Evolutionary conservation across 2,113 vertebrate species (phyloP), one percentile per base, ranked within the genome.

Genomic region (Mesoclemmys tuberculata): DNA sequence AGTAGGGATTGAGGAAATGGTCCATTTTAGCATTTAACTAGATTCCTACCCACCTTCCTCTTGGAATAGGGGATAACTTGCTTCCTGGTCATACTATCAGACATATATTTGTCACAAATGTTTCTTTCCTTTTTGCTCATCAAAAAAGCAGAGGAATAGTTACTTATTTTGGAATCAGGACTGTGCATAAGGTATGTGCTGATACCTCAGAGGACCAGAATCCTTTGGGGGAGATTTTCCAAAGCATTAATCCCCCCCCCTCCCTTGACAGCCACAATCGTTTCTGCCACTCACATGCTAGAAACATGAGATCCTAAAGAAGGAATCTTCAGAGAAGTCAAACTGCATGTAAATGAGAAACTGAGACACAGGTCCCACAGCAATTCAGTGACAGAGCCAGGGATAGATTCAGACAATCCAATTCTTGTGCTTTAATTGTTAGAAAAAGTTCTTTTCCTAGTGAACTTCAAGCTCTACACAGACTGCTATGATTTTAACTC

Each of bases 331-430:
- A 31, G 6, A 41, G 22, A 80, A 93, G 12, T 26, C 61, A 94
- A 88, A 54, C 95, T 90, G 81, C 75, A 24, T 71, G 64, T 88
- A 85, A 86, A 7, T 3, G 48, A 58, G 86, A 85, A 92, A 87
- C 16, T 88, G 92, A 91, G 74, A 19, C 80, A 80, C 0, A 8
- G 38, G 93, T 90, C 95, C 93, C 87, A 94, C 82, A 92, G 90
- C 90, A 93, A 82, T 85, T 93, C 83, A 54, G 51, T 86, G 13
- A 68, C 77, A 24, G 38, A 92, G 87, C 84, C 91, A 93, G 61
- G 52, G 90, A 55, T 46, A 93, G 19, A 52, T 91, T 89, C 61
- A 90, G 82, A 89, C 93, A 85, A 92, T 94, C 79, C 80, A 95
- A 9, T 18, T 78, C 0, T 1, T 91, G 56, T 92, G 84, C 54